These are phyloP conservation scores for Melanerpes formicivorus DNA, from an alignment of 2,113 vertebrate genomes.

Conservation along the genomic window DNA sequence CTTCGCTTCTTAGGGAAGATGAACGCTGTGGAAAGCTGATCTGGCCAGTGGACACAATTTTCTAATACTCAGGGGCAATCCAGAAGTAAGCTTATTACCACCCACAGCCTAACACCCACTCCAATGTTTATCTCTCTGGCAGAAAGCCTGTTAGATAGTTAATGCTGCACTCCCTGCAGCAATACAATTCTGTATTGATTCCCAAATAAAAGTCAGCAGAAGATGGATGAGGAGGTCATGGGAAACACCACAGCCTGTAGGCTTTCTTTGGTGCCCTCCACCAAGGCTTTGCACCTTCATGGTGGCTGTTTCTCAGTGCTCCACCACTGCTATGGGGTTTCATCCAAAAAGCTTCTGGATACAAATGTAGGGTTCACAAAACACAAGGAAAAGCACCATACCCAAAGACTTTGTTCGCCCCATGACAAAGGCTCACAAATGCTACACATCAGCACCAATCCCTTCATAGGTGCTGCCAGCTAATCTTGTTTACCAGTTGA, in stretches of 20 bases:
- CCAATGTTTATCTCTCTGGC: not conserved
- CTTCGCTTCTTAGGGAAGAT: not conserved
- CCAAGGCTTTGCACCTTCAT: not conserved
- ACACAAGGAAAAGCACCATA: not conserved
- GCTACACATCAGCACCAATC: not conserved
- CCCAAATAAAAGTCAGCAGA: not conserved
- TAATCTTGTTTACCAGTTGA: not conserved
- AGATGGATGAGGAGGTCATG: not conserved
- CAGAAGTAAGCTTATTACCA: conserved; percentile 9
- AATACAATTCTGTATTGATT: not conserved
- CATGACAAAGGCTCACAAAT: not conserved
- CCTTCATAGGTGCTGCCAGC: not conserved
- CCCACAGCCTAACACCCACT: not conserved
- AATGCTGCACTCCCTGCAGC: not conserved
- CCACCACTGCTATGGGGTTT: not conserved
- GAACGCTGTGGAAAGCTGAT: not conserved
- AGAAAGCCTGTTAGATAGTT: not conserved
- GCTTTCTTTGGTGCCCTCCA: not conserved
- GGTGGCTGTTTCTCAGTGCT: not conserved
- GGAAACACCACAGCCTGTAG: not conserved
- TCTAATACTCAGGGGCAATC: not conserved
- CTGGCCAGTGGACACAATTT: not conserved
- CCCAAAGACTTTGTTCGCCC: not conserved
- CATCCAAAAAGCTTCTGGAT: not conserved
- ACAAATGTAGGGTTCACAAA: not conserved